Conservation (phyloP, 2,113 vertebrate genomes). For the Lonchura striata region DNA sequence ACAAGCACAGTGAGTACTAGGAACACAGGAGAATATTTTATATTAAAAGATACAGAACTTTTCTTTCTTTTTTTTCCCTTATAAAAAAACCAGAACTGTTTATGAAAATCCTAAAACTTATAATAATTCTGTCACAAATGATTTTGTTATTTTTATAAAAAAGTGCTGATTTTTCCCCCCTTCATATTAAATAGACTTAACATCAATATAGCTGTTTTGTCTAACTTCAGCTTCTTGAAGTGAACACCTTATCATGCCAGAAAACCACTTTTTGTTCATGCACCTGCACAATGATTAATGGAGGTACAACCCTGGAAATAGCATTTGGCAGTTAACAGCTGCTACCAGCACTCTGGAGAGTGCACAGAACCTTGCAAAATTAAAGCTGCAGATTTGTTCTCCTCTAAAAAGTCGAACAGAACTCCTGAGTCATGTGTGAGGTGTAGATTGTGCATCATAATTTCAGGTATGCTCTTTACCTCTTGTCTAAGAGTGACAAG, state of each 20-base stretch:
- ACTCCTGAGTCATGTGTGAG: constrained; percentile 27
- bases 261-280: constrained; percentile 14
- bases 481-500: constrained; percentile 1
- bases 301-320: constrained; percentile 41
- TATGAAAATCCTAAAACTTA: constrained; percentile 12
- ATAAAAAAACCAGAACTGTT: neutral
- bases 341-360: constrained; percentile 54
- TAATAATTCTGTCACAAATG: neutral
- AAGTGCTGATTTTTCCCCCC: neutral
- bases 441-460: neutral
- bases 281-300: constrained; percentile 65
- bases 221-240: constrained; percentile 4
- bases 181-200: constrained; percentile 3
- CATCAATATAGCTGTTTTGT: constrained; percentile 19
- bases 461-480: constrained; percentile 8
- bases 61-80: neutral
- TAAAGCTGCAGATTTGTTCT: constrained; percentile 39
- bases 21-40: neutral
- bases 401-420: constrained; percentile 11
- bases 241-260: constrained; percentile 30
- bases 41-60: neutral
- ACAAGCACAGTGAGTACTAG: neutral
- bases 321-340: constrained; percentile 57
- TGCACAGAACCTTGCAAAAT: constrained; percentile 55
- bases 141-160: neutral